Percentiles rank a stretch among this genome's conserved stretches.
These are phyloP conservation scores for Stegophylla sp. DNA, from an alignment of 2,888 invertebrate genomes.

Conservation along the genomic window DNA sequence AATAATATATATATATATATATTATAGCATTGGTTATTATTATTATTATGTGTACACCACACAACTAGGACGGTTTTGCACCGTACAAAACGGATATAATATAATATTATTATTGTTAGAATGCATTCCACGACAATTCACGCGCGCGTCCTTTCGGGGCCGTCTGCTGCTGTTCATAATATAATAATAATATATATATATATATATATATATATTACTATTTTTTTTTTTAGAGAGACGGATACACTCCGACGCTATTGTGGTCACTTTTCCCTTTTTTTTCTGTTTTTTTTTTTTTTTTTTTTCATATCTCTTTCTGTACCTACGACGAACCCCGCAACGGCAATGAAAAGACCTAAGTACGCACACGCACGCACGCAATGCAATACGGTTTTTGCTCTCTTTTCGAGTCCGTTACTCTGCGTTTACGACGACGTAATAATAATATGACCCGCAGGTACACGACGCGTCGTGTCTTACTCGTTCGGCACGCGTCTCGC, in stretches of 20 bases:
- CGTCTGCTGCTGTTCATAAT: background rate
- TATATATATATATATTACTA: too few relatives aligned
- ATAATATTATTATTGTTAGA: too few relatives aligned
- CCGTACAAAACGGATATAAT: too few relatives aligned
- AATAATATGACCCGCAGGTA: too few relatives aligned
- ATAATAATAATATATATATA: too few relatives aligned
- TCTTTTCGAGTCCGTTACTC: too few relatives aligned
- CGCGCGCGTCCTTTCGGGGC: background rate
- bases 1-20: too few relatives aligned
- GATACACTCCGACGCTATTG: background rate
- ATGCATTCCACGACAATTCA: background rate
- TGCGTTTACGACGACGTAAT: too few relatives aligned
- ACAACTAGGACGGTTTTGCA: background rate
- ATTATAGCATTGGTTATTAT: background rate
- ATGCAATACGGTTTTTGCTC: too few relatives aligned
- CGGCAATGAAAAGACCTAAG: background rate
- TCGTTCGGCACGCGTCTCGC: too few relatives aligned
- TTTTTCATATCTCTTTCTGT: background rate
- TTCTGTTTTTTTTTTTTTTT: background rate
- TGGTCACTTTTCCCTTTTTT: background rate
- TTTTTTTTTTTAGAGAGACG: background rate
- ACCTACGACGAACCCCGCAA: background rate
- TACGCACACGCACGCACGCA: too few relatives aligned
- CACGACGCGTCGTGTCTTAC: too few relatives aligned
- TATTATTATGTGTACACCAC: background rate